Conservation (phyloP, 1,140 invertebrate genomes). For the Chelonus insularis region DNA sequence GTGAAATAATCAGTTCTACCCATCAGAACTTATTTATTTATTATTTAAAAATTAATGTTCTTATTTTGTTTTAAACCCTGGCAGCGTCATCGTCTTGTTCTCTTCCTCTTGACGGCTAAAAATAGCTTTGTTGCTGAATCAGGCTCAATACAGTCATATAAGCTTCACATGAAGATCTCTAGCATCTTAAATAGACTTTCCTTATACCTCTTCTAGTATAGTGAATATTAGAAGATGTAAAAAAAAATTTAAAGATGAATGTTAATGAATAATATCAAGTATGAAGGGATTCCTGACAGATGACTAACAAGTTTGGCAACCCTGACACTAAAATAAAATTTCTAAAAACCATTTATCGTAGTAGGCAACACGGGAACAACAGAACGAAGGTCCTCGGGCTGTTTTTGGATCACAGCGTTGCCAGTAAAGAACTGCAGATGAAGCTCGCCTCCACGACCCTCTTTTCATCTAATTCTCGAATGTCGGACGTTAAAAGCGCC, state of each 20-base stretch:
- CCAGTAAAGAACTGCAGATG: constrained; percentile 39
- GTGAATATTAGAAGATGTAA: not conserved
- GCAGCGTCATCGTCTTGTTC: not conserved
- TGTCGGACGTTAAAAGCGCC: constrained; percentile 61
- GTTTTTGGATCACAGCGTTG: constrained; percentile 56
- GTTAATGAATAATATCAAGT: not conserved
- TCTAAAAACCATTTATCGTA: constrained; percentile 43
- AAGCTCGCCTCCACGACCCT: constrained; percentile 31
- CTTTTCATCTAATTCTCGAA: constrained; percentile 41
- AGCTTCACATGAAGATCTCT: not conserved
- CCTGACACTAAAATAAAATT: constrained; percentile 38
- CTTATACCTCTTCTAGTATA: not conserved
- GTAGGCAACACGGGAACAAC: constrained; percentile 26
- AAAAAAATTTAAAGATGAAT: not conserved
- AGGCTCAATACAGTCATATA: not conserved
- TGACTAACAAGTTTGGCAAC: constrained; percentile 38
- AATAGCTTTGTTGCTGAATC: constrained; percentile 25
- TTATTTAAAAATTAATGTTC: too few species aligned
- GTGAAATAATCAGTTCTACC: too few species aligned
- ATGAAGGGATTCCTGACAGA: not conserved
- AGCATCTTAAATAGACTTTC: constrained; percentile 26
- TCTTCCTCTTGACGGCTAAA: constrained; percentile 4
- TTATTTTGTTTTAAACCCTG: too few species aligned
- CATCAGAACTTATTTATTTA: too few species aligned
- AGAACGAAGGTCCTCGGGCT: constrained; percentile 45